A percentile compares a stretch with the other conserved stretches of the same genome.
Evolutionary conservation across 2,888 invertebrate genomes (phyloP).

Genomic region (Eupithecia exiguata): DNA sequence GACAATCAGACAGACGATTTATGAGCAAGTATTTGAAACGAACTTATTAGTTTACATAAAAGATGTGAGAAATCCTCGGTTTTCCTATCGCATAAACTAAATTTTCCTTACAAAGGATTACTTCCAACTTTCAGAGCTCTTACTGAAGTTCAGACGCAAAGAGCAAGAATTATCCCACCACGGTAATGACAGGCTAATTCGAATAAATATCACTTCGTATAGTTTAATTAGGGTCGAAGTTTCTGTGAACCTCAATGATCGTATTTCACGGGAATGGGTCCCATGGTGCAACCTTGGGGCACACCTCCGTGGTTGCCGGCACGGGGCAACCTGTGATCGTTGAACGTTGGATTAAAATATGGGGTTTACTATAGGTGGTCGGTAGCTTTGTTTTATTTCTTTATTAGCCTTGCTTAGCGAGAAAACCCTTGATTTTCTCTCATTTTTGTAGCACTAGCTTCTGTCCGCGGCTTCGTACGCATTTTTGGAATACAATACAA

Average conservation of each 20-base stretch:
- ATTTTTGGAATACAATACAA: too few species aligned
- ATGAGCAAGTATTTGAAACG: not conserved
- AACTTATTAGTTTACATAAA: not conserved
- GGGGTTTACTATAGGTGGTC: not conserved
- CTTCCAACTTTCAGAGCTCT: conserved; percentile 17
- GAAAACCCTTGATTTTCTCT: not conserved
- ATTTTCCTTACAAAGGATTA: conserved; percentile 1
- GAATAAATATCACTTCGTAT: conserved; percentile 64
- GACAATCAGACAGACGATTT: not conserved
- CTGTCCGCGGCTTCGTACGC: too few species aligned
- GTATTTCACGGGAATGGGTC: conserved; percentile 61
- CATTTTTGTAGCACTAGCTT: too few species aligned
- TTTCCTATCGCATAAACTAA: conserved; percentile 6
- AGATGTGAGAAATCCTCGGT: not conserved
- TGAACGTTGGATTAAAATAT: conserved; percentile 25
- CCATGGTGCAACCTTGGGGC: conserved; percentile 50
- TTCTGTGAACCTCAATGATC: conserved; percentile 42
- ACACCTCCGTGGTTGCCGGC: conserved; percentile 45
- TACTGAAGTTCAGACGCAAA: conserved; percentile 10
- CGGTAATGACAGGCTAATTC: conserved; percentile 47
- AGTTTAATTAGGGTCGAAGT: conserved; percentile 65
- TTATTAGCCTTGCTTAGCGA: not conserved
- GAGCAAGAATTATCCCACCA: conserved; percentile 24
- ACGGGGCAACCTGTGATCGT: conserved; percentile 43
- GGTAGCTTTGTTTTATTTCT: conserved; percentile 1